Percentiles rank a stretch among this genome's conserved stretches.
These are phyloP conservation scores for Hyposoter didymator DNA, from an alignment of 2,888 invertebrate genomes.

Conservation along the genomic window DNA sequence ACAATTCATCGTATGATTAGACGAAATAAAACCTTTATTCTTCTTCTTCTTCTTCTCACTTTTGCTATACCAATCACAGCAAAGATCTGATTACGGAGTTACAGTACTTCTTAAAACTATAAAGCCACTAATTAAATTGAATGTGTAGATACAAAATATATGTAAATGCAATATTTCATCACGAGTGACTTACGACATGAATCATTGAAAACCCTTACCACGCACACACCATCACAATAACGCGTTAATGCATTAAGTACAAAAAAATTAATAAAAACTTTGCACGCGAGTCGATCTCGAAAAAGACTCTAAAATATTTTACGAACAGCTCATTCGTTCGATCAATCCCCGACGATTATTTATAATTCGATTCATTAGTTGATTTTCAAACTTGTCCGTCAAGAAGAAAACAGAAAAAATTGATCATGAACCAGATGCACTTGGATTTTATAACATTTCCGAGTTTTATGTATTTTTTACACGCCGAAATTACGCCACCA, in stretches of 20 bases:
- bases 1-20: constrained; percentile 69
- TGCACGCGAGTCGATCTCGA: constrained; percentile 8
- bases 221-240: constrained; percentile 14
- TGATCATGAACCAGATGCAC: constrained; percentile 2
- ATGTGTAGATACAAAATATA: constrained; percentile 46
- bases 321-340: neutral
- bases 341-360: constrained; percentile 7
- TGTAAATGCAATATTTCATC: constrained; percentile 56
- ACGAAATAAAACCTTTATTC: constrained; percentile 70
- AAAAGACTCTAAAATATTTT: neutral
- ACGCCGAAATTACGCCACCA: neutral
- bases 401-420: neutral
- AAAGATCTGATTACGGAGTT: constrained; percentile 79
- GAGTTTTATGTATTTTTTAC: neutral
- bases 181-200: constrained; percentile 61
- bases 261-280: constrained; percentile 20
- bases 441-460: constrained; percentile 22
- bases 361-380: constrained; percentile 26
- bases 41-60: constrained; percentile 54
- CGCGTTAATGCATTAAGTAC: constrained; percentile 11
- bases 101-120: constrained; percentile 63
- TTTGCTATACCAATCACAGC: constrained; percentile 71
- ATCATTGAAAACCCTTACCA: constrained; percentile 36
- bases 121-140: constrained; percentile 50
- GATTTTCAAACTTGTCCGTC: constrained; percentile 19